Base-by-base conservation (phyloP, 2,888 invertebrate species). In the Tanytarsus gracilentus region DNA sequence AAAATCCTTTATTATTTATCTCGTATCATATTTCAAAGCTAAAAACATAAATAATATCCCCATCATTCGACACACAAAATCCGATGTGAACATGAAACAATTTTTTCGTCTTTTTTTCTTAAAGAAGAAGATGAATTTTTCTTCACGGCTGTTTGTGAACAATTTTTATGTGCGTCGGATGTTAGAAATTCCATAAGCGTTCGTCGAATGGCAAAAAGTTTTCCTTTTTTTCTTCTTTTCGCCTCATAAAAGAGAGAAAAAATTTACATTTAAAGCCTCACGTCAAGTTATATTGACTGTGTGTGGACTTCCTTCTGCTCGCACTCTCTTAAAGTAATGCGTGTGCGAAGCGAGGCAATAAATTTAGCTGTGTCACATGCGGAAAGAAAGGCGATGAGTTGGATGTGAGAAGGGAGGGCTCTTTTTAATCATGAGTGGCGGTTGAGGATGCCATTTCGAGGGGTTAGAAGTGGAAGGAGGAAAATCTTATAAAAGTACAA, bases 11-110 rank as follows among this genome's bases (percentile, higher is more conserved):
- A 49, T 49, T 49, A 49, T 49, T 49, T 49, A 49, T 49, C 14
- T 26, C 26, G 16, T 49, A 49, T 49, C 49, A 49, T 49, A 49
- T 49, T 49, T 49, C 49, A 49, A 49, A 49, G 49, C 26, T 49
- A 49, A 49, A 49, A 49, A 49, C 49, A 49, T 49, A 49, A 49
- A 49, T 49, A 49, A 49, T 49, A 49, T 49, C 27, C 49, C 16
- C 49, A 26, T 44, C 44, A 44, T 44, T 44, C 44, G 44, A 44
- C 44, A 18, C 23, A 18, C 23, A n/a, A n/a, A n/a, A 33, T 33
- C 33, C 33, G 33, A 33, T 16, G 18, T 16, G 18, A 25, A 27
- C 49, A 23, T 18, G 16, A 11, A 44, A 44, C 18, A 18, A 18
- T 44, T 40, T n/a, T n/a, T n/a, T n/a, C n/a, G n/a, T n/a, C n/a